A percentile compares a stretch with the other conserved stretches of the same genome.
These are phyloP conservation scores for Umimayanthus kanabou DNA, from an alignment of 92 coral and sea anemone genomes.

Conservation along the genomic window DNA sequence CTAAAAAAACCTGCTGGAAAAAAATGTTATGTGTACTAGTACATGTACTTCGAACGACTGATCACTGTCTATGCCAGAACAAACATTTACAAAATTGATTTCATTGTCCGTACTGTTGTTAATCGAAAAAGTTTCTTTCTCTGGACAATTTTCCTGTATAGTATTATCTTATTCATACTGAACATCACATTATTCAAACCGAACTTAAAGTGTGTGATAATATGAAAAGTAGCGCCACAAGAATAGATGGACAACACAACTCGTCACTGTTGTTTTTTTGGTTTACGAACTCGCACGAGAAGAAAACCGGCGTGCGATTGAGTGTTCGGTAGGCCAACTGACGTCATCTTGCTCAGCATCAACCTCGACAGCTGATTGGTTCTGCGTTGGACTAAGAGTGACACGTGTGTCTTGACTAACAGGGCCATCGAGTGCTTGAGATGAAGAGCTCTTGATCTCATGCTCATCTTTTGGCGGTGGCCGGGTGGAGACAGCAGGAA, in stretches of 20 bases:
- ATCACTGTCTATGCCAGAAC: too few relatives aligned
- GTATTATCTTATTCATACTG: neutral
- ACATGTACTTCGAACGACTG: too few relatives aligned
- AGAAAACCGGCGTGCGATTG: constrained; percentile 14
- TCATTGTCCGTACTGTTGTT: too few relatives aligned
- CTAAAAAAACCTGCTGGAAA: too few relatives aligned
- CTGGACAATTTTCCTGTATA: too few relatives aligned
- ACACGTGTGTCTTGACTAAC: neutral
- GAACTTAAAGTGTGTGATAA: neutral
- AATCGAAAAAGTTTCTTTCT: too few relatives aligned
- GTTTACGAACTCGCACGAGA: neutral
- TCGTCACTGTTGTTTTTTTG: neutral
- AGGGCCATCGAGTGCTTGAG: neutral
- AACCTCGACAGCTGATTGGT: constrained; percentile 7
- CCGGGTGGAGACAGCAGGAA: neutral
- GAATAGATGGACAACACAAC: neutral
- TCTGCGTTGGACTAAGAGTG: neutral
- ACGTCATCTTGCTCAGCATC: neutral
- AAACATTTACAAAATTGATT: too few relatives aligned
- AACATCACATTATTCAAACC: neutral
- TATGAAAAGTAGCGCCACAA: neutral
- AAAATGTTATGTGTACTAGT: too few relatives aligned
- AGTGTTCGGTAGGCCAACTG: constrained; percentile 25
- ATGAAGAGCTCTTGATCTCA: neutral
- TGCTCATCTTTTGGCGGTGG: neutral